Conservation (phyloP, 2,888 invertebrate genomes). For the Limenitis camilla region DNA sequence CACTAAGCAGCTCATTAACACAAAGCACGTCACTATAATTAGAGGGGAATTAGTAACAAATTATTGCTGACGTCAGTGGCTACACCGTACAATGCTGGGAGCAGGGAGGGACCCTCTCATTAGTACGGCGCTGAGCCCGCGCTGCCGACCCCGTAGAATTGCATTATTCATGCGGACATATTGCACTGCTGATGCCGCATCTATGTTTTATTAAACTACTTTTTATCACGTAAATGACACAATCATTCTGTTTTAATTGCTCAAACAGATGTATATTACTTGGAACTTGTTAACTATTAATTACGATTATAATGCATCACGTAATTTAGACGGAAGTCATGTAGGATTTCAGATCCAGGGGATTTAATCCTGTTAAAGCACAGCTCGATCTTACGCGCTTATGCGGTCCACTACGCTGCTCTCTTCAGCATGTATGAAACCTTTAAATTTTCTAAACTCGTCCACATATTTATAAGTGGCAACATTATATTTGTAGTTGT, state of each 20-base stretch:
- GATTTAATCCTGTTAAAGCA: too few relatives aligned
- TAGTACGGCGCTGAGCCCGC: conserved; percentile 56
- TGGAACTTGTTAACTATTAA: too few relatives aligned
- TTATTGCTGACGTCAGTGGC: conserved; percentile 58
- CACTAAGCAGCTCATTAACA: conserved; percentile 17
- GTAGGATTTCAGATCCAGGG: too few relatives aligned
- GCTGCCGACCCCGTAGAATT: conserved; percentile 49
- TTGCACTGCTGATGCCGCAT: conserved; percentile 54
- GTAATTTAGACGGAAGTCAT: too few relatives aligned
- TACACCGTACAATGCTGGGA: conserved; percentile 42
- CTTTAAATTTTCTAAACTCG: too few relatives aligned
- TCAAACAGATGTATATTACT: neutral
- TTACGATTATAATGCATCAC: too few relatives aligned
- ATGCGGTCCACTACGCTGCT: too few relatives aligned
- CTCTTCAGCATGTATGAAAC: too few relatives aligned
- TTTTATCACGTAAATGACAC: conserved; percentile 19
- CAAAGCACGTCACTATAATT: conserved; percentile 38
- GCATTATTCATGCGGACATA: conserved; percentile 72
- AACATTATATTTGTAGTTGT: neutral
- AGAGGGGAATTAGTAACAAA: conserved; percentile 68
- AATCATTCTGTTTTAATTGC: conserved; percentile 1
- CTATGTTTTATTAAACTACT: conserved; percentile 25
- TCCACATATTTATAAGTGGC: neutral
- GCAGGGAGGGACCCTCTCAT: conserved; percentile 60
- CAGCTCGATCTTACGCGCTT: too few relatives aligned